A percentile compares a stretch with the other conserved stretches of the same genome.
These are phyloP conservation scores for Ectemnius lituratus DNA, from an alignment of 2,888 invertebrate species.

Conservation along the genomic window DNA sequence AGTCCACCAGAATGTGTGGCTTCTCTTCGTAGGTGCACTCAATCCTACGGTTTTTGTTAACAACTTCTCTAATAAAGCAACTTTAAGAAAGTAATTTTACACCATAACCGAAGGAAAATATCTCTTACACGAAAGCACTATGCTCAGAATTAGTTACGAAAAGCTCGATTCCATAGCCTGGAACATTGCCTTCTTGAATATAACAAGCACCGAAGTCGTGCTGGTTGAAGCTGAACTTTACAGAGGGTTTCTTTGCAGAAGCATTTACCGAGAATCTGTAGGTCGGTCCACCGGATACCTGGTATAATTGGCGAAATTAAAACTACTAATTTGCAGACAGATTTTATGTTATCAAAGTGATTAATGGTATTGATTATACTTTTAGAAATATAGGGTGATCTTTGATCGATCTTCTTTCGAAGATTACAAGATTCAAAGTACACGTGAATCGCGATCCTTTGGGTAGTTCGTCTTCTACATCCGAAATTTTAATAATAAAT, in stretches of 20 bases:
- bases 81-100: not conserved
- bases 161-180: conserved; percentile 77
- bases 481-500: conserved; percentile 40
- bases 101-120: not conserved
- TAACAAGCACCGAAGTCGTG: conserved; percentile 85
- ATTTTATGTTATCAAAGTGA: no score
- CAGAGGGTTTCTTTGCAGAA: conserved; percentile 80
- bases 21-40: conserved; percentile 79
- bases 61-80: not conserved
- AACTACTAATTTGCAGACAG: no score
- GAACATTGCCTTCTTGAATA: conserved; percentile 79
- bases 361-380: conserved; percentile 39
- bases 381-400: conserved; percentile 57
- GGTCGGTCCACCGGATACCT: conserved; percentile 85
- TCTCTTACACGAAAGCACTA: conserved; percentile 68
- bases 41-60: conserved; percentile 74
- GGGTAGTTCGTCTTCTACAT: conserved; percentile 54
- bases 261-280: conserved; percentile 82
- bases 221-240: conserved; percentile 82
- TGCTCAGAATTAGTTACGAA: conserved; percentile 74
- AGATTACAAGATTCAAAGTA: conserved; percentile 52
- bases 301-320: conserved; percentile 13
- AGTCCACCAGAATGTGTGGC: conserved; percentile 80
- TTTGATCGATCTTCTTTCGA: conserved; percentile 57
- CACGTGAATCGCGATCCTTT: conserved; percentile 48